phyloP scores from a whole-genome alignment of 2,888 invertebrate species.

The Notodonta ziczac region DNA sequence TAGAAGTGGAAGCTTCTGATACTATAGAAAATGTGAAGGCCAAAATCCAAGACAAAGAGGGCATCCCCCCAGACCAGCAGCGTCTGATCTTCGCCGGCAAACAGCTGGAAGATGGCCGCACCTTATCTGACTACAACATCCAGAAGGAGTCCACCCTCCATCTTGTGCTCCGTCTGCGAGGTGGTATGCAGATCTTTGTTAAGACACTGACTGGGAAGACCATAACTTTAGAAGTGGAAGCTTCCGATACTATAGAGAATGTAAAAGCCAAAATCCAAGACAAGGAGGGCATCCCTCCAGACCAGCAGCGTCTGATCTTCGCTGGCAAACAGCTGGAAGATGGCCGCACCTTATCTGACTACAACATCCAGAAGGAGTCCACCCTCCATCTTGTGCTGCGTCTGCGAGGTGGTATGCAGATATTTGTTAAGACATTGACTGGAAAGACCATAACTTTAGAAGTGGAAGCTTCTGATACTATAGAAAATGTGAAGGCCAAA shows the following conservation, averaged over 20 bases:
- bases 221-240: constrained; percentile 62
- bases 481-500: constrained; percentile 69
- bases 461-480: constrained; percentile 63
- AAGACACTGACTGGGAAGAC: constrained; percentile 66
- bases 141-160: constrained; percentile 66
- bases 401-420: constrained; percentile 70
- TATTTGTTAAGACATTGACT: constrained; percentile 66
- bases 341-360: constrained; percentile 64
- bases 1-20: constrained; percentile 64
- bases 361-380: constrained; percentile 67
- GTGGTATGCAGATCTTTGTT: constrained; percentile 69
- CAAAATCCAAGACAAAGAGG: constrained; percentile 69
- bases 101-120: constrained; percentile 65
- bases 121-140: constrained; percentile 66
- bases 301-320: constrained; percentile 67
- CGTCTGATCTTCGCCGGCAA: constrained; percentile 65
- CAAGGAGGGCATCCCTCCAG: constrained; percentile 68
- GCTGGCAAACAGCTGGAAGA: constrained; percentile 67
- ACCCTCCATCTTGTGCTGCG: constrained; percentile 61
- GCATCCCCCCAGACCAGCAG: constrained; percentile 68
- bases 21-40: constrained; percentile 69
- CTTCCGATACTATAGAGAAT: constrained; percentile 72
- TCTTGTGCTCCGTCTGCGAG: constrained; percentile 60
- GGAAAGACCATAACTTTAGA: constrained; percentile 67
- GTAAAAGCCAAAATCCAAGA: constrained; percentile 74